These are phyloP conservation scores for Athripsodes cinereus DNA, from an alignment of 2,888 invertebrate species.

Conservation along the genomic window DNA sequence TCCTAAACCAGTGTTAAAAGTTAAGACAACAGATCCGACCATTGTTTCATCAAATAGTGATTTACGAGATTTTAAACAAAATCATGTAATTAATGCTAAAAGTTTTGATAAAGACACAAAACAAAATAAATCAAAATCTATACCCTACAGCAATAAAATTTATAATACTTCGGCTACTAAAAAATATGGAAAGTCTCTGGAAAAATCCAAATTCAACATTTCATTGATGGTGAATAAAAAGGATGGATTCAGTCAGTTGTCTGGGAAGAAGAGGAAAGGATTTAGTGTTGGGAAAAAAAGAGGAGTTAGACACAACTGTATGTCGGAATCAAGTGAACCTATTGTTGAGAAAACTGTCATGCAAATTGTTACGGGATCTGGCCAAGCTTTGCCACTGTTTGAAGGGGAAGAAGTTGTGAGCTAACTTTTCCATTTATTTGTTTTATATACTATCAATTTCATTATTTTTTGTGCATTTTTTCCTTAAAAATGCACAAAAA, in stretches of 20 bases:
- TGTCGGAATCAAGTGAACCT: neutral
- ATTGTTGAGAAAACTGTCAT: conserved; percentile 28
- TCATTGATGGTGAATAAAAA: conserved; percentile 20
- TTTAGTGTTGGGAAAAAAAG: conserved; percentile 10
- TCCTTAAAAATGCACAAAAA: too few species aligned
- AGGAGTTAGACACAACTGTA: neutral
- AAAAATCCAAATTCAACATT: conserved; percentile 24
- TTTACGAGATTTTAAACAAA: too few species aligned
- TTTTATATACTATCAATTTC: too few species aligned
- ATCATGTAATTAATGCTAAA: neutral
- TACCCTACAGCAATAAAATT: neutral
- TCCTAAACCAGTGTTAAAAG: neutral
- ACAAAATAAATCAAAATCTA: neutral
- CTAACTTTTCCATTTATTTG: too few species aligned
- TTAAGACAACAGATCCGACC: too few species aligned
- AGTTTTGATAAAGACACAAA: neutral
- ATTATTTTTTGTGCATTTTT: too few species aligned
- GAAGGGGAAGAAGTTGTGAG: conserved; percentile 56
- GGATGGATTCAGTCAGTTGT: conserved; percentile 14
- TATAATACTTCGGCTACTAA: neutral
- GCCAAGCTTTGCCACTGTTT: conserved; percentile 49
- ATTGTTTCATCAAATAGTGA: neutral
- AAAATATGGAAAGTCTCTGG: neutral
- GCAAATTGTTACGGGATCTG: conserved; percentile 49
- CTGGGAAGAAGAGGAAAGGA: conserved; percentile 16